Percentiles rank a stretch among this genome's conserved stretches.
Evolutionary conservation across 2,888 invertebrate genomes (phyloP).

Genomic region (Pemphredon lugubris): DNA sequence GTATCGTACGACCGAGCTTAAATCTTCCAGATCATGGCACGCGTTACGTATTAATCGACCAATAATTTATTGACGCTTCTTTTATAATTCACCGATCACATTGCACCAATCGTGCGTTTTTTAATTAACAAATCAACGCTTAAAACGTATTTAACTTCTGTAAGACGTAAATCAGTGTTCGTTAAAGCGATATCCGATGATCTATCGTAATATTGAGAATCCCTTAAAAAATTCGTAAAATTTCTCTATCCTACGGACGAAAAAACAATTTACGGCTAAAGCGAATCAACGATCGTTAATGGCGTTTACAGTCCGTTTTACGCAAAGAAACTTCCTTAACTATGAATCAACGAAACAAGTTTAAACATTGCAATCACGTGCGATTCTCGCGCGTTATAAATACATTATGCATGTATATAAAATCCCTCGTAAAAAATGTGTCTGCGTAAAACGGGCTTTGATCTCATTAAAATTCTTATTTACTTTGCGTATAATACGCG

Average conservation of each 20-base stretch:
- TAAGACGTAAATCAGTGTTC: slow-evolving; percentile 34
- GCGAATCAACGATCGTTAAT: slow-evolving; percentile 38
- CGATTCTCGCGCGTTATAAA: background rate
- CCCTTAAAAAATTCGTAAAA: slow-evolving; percentile 9
- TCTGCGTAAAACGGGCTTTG: slow-evolving; percentile 44
- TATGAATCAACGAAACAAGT: slow-evolving; percentile 34
- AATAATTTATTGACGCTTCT: slow-evolving; percentile 43
- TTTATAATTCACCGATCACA: slow-evolving; percentile 43
- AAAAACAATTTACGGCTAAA: slow-evolving; percentile 47
- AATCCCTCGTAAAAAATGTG: slow-evolving; percentile 31
- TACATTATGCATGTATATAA: slow-evolving; percentile 9
- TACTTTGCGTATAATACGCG: slow-evolving; percentile 27
- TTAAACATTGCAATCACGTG: too few relatives aligned
- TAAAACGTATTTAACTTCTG: slow-evolving; percentile 32
- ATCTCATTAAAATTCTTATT: slow-evolving; percentile 30
- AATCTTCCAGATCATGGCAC: slow-evolving; percentile 8
- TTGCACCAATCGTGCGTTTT: slow-evolving; percentile 27
- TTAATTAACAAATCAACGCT: slow-evolving; percentile 32
- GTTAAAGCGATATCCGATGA: slow-evolving; percentile 12
- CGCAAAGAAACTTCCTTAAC: slow-evolving; percentile 19
- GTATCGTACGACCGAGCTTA: too few relatives aligned
- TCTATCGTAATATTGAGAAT: background rate
- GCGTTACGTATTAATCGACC: slow-evolving; percentile 42
- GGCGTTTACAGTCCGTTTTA: slow-evolving; percentile 38
- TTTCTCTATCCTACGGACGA: slow-evolving; percentile 29